These are phyloP conservation scores for Rhinichthys osculus DNA, from an alignment of 2,797 vertebrate species.

Conservation along the genomic window DNA sequence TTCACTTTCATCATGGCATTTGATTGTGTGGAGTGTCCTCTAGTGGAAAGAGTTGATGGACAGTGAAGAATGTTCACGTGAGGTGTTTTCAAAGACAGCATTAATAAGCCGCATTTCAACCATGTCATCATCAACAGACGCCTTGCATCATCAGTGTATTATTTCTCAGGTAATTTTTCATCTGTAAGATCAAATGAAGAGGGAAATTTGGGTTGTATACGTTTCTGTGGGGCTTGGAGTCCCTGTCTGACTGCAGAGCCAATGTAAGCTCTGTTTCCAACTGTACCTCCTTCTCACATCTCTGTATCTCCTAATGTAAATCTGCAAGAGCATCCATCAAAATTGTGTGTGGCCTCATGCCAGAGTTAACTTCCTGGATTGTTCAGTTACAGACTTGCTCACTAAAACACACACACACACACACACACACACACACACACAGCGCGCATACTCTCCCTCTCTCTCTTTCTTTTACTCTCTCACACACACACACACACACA, in stretches of 20 bases:
- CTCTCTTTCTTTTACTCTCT: too few species aligned
- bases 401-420: background rate
- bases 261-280: conserved; percentile 59
- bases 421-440: background rate
- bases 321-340: conserved; percentile 66
- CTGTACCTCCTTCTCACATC: conserved; percentile 61
- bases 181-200: conserved; percentile 26
- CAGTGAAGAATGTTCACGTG: background rate
- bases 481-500: background rate
- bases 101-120: background rate
- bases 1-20: background rate
- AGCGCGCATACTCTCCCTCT: background rate
- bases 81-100: background rate
- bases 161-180: background rate
- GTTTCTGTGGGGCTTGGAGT: conserved; percentile 52
- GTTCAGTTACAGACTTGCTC: background rate
- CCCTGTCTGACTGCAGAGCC: conserved; percentile 35
- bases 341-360: conserved; percentile 67
- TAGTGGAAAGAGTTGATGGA: conserved; percentile 38
- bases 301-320: conserved; percentile 67
- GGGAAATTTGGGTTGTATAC: background rate
- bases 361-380: conserved; percentile 76
- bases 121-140: conserved; percentile 1
- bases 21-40: conserved; percentile 39
- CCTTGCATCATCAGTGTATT: background rate